Conservation (phyloP, 2,797 vertebrate genomes). For the Siniperca undulata region DNA sequence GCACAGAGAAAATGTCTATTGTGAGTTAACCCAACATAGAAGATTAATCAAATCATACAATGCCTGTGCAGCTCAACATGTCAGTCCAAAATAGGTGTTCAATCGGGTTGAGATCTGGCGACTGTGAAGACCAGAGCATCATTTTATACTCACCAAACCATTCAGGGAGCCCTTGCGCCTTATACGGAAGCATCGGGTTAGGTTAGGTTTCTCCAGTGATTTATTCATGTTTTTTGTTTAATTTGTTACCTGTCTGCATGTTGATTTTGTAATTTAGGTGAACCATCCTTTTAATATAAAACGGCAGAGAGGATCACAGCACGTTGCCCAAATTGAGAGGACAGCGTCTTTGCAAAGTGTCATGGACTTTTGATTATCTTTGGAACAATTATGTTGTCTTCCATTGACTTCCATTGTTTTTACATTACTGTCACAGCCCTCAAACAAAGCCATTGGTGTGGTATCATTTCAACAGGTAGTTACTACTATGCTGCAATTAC, state of each 20-base stretch:
- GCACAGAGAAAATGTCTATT: no score
- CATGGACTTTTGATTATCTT: background rate
- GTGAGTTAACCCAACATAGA: no score
- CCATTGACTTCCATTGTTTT: background rate
- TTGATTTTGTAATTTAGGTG: background rate
- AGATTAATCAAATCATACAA: no score
- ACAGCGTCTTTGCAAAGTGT: background rate
- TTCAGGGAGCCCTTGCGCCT: no score
- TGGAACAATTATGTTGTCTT: background rate
- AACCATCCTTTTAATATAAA: background rate
- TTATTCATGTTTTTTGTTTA: background rate
- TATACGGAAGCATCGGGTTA: no score
- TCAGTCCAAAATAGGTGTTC: no score
- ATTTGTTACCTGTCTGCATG: background rate
- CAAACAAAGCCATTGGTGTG: background rate
- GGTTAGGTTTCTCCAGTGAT: background rate
- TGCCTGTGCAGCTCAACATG: no score
- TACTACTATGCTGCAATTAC: background rate
- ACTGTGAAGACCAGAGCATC: no score
- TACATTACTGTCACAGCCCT: accelerated
- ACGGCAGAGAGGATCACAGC: background rate
- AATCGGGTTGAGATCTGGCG: no score
- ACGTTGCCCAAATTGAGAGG: no score
- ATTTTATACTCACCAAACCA: no score
- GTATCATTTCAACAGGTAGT: background rate